Percentiles rank a stretch among this genome's conserved stretches.
phyloP scores from a whole-genome alignment of 2,888 invertebrate genomes.

The Agapetus fuscipes region DNA sequence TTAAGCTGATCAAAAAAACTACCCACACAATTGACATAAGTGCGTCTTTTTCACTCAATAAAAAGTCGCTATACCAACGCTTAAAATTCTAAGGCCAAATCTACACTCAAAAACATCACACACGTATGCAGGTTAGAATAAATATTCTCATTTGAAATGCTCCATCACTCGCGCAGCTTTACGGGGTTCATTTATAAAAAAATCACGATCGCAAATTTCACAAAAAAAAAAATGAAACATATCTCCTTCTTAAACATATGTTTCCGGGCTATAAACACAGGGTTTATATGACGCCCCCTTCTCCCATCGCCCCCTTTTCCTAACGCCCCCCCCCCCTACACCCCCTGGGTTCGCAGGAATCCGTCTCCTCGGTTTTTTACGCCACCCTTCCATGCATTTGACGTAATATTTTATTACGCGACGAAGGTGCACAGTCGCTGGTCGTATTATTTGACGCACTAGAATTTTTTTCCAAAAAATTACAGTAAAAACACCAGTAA shows the following conservation, averaged over 20 bases:
- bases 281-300: conserved; percentile 11
- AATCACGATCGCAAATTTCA: conserved; percentile 13
- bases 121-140: no score
- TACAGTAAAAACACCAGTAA: no score
- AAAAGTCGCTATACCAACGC: no score
- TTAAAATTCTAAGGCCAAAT: no score
- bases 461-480: no score
- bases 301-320: conserved; percentile 1
- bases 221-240: conserved; percentile 12
- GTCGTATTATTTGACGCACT: no score
- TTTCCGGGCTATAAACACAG: conserved; percentile 20
- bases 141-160: no score
- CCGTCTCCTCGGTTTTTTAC: conserved; percentile 16
- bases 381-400: conserved; percentile 20
- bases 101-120: no score
- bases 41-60: no score
- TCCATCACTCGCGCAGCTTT: no score
- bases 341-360: conserved; percentile 5
- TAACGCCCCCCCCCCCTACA: conserved; percentile 1
- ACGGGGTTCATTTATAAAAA: conserved; percentile 1
- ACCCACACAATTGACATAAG: no score
- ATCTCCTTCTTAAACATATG: conserved; percentile 18
- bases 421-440: conserved; percentile 5
- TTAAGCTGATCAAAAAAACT: no score
- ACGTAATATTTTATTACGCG: conserved; percentile 21